Percentiles rank a stretch among this genome's conserved stretches.
Evolutionary conservation across 2,113 vertebrate genomes (phyloP).

Genomic region (Prinia subflava): DNA sequence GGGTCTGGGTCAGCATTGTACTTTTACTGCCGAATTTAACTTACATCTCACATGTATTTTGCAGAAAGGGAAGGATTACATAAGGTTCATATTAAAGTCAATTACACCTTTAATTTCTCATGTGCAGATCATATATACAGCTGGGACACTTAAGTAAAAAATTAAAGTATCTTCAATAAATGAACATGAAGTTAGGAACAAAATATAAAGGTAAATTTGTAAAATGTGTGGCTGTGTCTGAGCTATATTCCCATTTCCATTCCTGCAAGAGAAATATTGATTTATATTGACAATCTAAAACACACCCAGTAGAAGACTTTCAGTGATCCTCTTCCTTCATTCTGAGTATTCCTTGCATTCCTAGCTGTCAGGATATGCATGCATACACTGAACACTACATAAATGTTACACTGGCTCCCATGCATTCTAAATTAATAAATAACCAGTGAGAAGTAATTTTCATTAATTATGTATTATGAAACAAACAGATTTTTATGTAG

Average conservation of each 20-base stretch:
- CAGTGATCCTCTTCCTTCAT: constrained; percentile 65
- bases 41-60: background rate
- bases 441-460: constrained; percentile 74
- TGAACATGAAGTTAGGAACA: background rate
- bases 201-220: background rate
- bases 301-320: constrained; percentile 76
- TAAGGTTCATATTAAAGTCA: background rate
- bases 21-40: background rate
- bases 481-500: constrained; percentile 68
- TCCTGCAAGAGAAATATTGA: constrained; percentile 64
- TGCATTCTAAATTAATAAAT: constrained; percentile 83
- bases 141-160: background rate
- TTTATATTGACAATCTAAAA: constrained; percentile 42
- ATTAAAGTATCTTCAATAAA: background rate
- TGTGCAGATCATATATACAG: background rate
- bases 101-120: background rate
- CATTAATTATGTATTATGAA: constrained; percentile 75
- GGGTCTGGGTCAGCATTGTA: background rate
- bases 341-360: constrained; percentile 46
- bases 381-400: constrained; percentile 70
- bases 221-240: background rate
- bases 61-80: background rate
- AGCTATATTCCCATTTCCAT: background rate
- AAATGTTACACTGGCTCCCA: constrained; percentile 78
- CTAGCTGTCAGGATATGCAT: constrained; percentile 1